Evolutionary conservation across 2,113 vertebrate genomes (phyloP).

Genomic region (Progne subis): DNA sequence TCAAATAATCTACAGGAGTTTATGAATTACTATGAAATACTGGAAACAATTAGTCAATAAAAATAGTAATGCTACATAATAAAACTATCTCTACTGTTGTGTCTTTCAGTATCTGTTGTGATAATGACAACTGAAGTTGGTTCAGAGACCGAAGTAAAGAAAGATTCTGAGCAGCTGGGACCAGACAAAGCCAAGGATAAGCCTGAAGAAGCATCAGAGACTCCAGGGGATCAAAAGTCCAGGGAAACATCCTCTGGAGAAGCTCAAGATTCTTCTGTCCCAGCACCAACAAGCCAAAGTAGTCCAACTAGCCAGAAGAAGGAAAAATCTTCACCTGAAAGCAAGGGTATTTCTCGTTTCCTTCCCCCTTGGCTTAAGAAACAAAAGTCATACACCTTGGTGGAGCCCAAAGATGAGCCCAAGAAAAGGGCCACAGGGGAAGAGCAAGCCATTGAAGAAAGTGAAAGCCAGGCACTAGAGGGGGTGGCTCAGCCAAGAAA

Average conservation of each 20-base stretch:
- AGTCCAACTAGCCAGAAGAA: slow-evolving; percentile 73
- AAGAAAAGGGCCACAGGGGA: slow-evolving; percentile 65
- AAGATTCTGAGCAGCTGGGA: slow-evolving; percentile 77
- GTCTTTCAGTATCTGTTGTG: slow-evolving; percentile 75
- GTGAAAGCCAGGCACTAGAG: slow-evolving; percentile 45
- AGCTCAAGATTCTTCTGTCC: slow-evolving; percentile 35
- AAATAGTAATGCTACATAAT: background rate
- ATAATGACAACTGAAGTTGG: slow-evolving; percentile 93
- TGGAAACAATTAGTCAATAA: background rate
- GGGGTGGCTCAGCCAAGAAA: slow-evolving; percentile 64
- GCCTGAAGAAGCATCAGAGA: slow-evolving; percentile 58
- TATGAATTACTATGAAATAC: background rate
- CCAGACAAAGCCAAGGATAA: slow-evolving; percentile 65
- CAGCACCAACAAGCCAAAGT: slow-evolving; percentile 58
- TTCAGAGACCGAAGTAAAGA: slow-evolving; percentile 88
- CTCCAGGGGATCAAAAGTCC: slow-evolving; percentile 46
- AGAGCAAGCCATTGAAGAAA: slow-evolving; percentile 43
- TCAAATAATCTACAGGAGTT: background rate
- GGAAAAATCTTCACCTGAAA: slow-evolving; percentile 77
- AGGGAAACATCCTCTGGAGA: slow-evolving; percentile 33
- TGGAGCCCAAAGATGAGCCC: slow-evolving; percentile 74
- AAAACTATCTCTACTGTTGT: slow-evolving; percentile 3
- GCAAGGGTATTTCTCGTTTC: slow-evolving; percentile 92
- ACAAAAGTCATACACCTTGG: slow-evolving; percentile 88
- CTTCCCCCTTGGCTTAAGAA: slow-evolving; percentile 97